A percentile compares a stretch with the other conserved stretches of the same genome.
Conservation (phyloP, 2,888 invertebrate genomes). For the Caenorhabditis zanzibari region DNA sequence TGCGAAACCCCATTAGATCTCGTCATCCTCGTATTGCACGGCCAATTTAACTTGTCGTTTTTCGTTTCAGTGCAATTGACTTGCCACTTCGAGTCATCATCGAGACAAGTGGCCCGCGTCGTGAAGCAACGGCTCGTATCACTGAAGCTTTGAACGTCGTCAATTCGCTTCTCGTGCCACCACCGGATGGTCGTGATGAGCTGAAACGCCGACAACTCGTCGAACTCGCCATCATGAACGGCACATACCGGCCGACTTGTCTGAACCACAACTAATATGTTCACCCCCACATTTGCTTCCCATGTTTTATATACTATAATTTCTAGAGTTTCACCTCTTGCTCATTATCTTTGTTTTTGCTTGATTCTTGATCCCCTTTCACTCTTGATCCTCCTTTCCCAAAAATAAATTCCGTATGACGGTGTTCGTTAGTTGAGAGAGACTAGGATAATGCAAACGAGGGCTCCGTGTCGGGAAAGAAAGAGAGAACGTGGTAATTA, state of each 20-base stretch:
- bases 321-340: conserved; percentile 28
- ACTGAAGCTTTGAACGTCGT: conserved; percentile 96
- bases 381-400: not conserved
- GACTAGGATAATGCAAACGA: no score
- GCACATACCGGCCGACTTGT: conserved; percentile 90
- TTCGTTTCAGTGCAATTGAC: conserved; percentile 51
- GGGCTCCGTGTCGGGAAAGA: no score
- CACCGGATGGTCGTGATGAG: conserved; percentile 97
- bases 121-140: conserved; percentile 55
- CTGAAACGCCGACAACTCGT: conserved; percentile 99
- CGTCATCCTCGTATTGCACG: conserved; percentile 11
- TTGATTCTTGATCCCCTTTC: not conserved
- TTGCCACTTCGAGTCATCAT: conserved; percentile 66
- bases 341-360: conserved; percentile 32
- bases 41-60: conserved; percentile 10
- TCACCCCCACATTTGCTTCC: conserved; percentile 40
- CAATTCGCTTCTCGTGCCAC: conserved; percentile 96
- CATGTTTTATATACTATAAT: conserved; percentile 55
- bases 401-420: conserved; percentile 26
- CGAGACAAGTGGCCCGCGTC: conserved; percentile 57
- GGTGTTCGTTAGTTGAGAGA: conserved; percentile 27
- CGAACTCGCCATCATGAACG: conserved; percentile 99
- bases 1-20: not conserved
- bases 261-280: conserved; percentile 57
- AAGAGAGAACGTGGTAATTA: conserved; percentile 24